These are phyloP conservation scores for Dynastes maya DNA, from an alignment of 2,888 invertebrate species.

Conservation along the genomic window DNA sequence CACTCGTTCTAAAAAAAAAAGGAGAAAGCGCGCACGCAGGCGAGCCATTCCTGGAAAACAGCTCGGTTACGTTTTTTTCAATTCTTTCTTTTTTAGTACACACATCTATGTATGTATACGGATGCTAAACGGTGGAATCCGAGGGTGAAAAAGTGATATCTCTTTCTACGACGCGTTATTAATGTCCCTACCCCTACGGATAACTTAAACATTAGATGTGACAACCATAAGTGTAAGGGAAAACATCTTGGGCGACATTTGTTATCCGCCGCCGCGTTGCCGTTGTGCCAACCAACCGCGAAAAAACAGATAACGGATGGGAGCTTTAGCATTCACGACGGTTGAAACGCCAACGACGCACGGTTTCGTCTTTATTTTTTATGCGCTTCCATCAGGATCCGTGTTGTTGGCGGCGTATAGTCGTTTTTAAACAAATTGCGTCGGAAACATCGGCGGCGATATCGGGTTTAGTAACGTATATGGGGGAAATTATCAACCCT, in stretches of 20 bases:
- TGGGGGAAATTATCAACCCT: slow-evolving; percentile 8
- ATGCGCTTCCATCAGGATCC: neutral
- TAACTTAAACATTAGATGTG: slow-evolving; percentile 44
- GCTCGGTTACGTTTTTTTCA: neutral
- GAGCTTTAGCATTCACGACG: slow-evolving; percentile 22
- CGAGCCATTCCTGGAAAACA: slow-evolving; percentile 1
- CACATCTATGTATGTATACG: neutral
- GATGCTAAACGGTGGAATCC: slow-evolving; percentile 20
- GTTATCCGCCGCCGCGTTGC: slow-evolving; percentile 13
- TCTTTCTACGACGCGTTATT: slow-evolving; percentile 38
- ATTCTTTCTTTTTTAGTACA: slow-evolving; percentile 15
- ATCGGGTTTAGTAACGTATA: neutral
- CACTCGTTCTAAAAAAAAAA: slow-evolving; percentile 3
- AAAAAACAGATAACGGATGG: slow-evolving; percentile 37
- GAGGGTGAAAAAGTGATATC: slow-evolving; percentile 38
- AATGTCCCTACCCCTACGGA: slow-evolving; percentile 31
- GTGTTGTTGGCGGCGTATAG: neutral
- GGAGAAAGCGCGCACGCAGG: neutral
- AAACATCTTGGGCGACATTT: slow-evolving; percentile 46
- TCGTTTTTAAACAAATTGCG: slow-evolving; percentile 12
- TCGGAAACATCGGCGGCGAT: neutral
- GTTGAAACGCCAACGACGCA: slow-evolving; percentile 12
- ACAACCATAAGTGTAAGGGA: slow-evolving; percentile 42
- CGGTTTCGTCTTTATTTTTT: slow-evolving; percentile 24
- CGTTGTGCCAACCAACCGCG: slow-evolving; percentile 26